A percentile compares a stretch with the other conserved stretches of the same genome.
These are phyloP conservation scores for Pantala flavescens DNA, from an alignment of 1,140 invertebrate genomes.

Conservation along the genomic window DNA sequence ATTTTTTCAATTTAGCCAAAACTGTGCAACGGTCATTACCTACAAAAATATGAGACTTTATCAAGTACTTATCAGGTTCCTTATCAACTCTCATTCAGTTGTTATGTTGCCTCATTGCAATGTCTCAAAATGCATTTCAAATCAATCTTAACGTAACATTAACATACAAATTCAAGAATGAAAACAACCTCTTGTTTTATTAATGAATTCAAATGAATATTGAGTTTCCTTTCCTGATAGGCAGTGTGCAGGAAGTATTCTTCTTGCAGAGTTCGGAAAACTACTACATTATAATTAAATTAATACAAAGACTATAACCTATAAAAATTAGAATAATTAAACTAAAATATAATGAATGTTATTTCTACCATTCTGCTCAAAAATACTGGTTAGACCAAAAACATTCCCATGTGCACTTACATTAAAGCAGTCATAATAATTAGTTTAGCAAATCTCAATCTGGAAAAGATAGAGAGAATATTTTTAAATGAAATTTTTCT, in stretches of 20 bases:
- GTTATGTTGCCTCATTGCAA: no score
- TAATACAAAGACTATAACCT: neutral
- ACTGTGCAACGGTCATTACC: neutral
- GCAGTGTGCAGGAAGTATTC: neutral
- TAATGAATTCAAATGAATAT: no score
- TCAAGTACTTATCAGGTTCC: neutral
- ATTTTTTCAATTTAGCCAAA: neutral
- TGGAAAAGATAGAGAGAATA: conserved; percentile 10
- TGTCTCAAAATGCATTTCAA: no score
- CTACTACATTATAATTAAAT: neutral
- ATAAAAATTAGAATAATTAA: neutral
- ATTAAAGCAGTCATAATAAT: conserved; percentile 6
- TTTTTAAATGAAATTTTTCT: neutral
- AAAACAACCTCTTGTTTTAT: no score
- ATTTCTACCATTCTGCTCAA: neutral
- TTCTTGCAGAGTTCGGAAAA: neutral
- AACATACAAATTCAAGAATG: no score
- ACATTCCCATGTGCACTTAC: neutral
- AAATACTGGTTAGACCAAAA: conserved; percentile 10
- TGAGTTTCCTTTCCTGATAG: neutral
- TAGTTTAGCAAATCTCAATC: neutral
- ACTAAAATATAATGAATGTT: neutral
- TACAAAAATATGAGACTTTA: conserved; percentile 6
- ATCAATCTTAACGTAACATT: no score
- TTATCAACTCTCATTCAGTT: no score